Evolutionary conservation across 2,888 invertebrate species (phyloP).

Genomic region (Poecilobothrus nobilitatus): DNA sequence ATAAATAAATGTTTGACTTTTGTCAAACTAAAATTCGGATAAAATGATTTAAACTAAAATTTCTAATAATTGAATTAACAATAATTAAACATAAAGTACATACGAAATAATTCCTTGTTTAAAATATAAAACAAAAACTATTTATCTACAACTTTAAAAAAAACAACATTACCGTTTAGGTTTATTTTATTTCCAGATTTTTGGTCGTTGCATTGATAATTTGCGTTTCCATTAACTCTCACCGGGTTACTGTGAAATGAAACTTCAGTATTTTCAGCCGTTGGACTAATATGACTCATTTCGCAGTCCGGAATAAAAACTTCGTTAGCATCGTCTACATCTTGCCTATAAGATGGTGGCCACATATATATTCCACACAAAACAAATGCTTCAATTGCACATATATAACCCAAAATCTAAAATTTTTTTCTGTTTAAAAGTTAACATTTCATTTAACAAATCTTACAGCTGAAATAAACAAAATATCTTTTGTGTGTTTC

Average conservation of each 20-base stretch:
- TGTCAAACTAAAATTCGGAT: not conserved
- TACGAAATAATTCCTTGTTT: too few relatives aligned
- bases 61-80: too few relatives aligned
- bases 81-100: too few relatives aligned
- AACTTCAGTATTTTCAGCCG: slow-evolving; percentile 41
- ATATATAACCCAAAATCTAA: slow-evolving; percentile 55
- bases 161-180: not conserved
- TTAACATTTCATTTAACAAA: not conserved
- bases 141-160: not conserved
- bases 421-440: not conserved
- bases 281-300: slow-evolving; percentile 47
- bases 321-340: slow-evolving; percentile 55
- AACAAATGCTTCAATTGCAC: slow-evolving; percentile 52
- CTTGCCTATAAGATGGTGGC: slow-evolving; percentile 52
- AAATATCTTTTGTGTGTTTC: slow-evolving; percentile 61
- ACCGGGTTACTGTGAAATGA: slow-evolving; percentile 21
- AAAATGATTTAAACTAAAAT: not conserved
- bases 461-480: slow-evolving; percentile 57
- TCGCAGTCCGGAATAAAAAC: slow-evolving; percentile 49
- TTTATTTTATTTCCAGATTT: not conserved
- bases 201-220: not conserved
- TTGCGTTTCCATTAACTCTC: not conserved
- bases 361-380: slow-evolving; percentile 52
- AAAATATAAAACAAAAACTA: too few relatives aligned
- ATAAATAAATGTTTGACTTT: not conserved